Evolutionary conservation across 2,888 invertebrate species (phyloP), one percentile per base, ranked within the genome.

Genomic region (Girardia tigrina): DNA sequence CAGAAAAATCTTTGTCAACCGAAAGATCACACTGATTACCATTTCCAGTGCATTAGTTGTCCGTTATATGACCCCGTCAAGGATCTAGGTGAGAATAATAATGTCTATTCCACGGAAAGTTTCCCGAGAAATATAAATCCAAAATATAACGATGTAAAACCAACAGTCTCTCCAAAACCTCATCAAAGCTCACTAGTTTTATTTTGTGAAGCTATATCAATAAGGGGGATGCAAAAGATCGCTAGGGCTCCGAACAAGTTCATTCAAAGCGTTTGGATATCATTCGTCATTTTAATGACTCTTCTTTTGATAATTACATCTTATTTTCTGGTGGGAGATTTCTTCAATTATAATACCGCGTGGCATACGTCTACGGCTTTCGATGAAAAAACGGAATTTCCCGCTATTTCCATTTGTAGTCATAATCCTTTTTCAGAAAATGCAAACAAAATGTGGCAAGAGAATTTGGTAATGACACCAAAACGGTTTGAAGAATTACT

Each of bases 161-260:
- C 4, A 4, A 56, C n/a, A 56, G n/a, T 23, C 56, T 56, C 23
- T n/a, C 56, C 56, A 56, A 56, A 16, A 4, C 8, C n/a, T 8
- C 56, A 16, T 20, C 56, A 4, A n/a, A 56, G 56, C 23, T 56
- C 56, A n/a, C 23, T 56, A 23, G 23, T 2, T 8, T 56, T 76
- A 26, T 76, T 76, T 14, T 76, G 76, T 27, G 76, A 76, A 29
- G 36, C 14, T 8, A 76, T 75, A 14, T 76, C 76, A 2, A 76
- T 76, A 2, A 28, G 76, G 16, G 76, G 76, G n/a, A 76, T 76
- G 74, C 76, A 76, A 69, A 76, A 76, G 28, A 76, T 76, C 26
- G 70, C 27, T 28, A 77, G 56, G 23, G 26, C 76, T 28, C 73
- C 56, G 12, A 76, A 76, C 14, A 27, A 26, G 2, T 76, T 75